Percentiles rank a stretch among this genome's conserved stretches.
phyloP scores from a whole-genome alignment of 2,797 vertebrate genomes.

The Myripristis murdjan region DNA sequence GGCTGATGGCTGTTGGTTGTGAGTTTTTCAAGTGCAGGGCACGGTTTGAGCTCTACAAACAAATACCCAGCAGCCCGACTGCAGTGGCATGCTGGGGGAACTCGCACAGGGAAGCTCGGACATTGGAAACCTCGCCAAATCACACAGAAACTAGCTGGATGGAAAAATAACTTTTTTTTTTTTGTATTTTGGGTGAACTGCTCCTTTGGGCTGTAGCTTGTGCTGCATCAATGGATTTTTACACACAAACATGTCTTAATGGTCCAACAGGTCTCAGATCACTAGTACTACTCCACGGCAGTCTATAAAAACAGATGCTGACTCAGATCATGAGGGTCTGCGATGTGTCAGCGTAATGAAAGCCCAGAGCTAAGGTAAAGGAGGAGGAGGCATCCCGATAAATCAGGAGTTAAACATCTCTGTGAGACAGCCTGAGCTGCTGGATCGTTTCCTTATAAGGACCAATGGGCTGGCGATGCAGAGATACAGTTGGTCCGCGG shows the following conservation, averaged over 20 bases:
- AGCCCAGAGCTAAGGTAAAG: conserved; percentile 26
- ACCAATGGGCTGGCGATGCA: conserved; percentile 30
- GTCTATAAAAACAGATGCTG: conserved; percentile 41
- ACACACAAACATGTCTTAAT: background rate
- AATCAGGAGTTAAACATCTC: conserved; percentile 58
- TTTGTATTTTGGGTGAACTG: too few species aligned
- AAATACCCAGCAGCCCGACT: too few species aligned
- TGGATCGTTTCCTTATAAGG: conserved; percentile 64
- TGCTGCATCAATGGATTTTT: too few species aligned
- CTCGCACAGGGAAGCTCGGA: too few species aligned
- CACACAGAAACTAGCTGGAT: too few species aligned
- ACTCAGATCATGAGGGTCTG: conserved; percentile 41
- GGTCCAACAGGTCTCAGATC: conserved; percentile 11
- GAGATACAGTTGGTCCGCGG: conserved; percentile 5
- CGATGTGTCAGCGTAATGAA: conserved; percentile 31
- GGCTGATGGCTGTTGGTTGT: too few species aligned
- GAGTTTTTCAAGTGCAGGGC: too few species aligned
- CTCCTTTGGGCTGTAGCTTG: too few species aligned
- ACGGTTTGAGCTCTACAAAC: too few species aligned
- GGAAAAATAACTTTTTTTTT: too few species aligned
- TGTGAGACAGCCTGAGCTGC: conserved; percentile 24
- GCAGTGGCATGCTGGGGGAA: too few species aligned
- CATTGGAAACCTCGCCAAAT: too few species aligned
- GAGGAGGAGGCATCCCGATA: conserved; percentile 35
- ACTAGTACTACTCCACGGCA: background rate